Percentiles rank a stretch among this genome's conserved stretches.
These are phyloP conservation scores for Noctua janthina DNA, from an alignment of 2,888 invertebrate genomes.

Conservation along the genomic window DNA sequence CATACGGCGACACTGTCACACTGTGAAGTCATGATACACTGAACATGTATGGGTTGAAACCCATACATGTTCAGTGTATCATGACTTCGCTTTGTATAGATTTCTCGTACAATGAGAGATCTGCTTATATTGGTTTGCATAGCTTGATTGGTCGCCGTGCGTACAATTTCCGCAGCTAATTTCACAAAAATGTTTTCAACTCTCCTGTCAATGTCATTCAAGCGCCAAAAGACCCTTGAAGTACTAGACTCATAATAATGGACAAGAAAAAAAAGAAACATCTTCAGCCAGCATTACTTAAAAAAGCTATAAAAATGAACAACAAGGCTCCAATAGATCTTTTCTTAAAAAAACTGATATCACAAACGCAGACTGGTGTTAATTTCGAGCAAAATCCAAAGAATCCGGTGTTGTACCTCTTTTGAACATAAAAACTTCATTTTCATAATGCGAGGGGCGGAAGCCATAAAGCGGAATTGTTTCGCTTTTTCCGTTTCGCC, in stretches of 20 bases:
- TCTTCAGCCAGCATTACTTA: neutral
- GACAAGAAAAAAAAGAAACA: neutral
- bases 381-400: conserved; percentile 68
- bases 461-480: conserved; percentile 87
- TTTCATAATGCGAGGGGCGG: conserved; percentile 87
- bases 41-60: too few relatives aligned
- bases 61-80: too few relatives aligned
- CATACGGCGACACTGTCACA: too few relatives aligned
- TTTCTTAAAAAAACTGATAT: conserved; percentile 37
- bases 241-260: neutral
- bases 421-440: conserved; percentile 84
- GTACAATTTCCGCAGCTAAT: neutral
- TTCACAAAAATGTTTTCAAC: neutral
- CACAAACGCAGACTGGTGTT: conserved; percentile 56
- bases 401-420: conserved; percentile 70
- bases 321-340: conserved; percentile 16
- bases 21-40: too few relatives aligned
- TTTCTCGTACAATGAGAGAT: too few relatives aligned
- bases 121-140: too few relatives aligned
- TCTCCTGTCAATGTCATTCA: neutral
- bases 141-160: too few relatives aligned
- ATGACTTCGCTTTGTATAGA: too few relatives aligned
- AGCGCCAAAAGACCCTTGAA: neutral
- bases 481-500: conserved; percentile 78
- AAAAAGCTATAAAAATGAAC: neutral